Conservation (phyloP, 2,888 invertebrate genomes). For the Blera fallax region DNA sequence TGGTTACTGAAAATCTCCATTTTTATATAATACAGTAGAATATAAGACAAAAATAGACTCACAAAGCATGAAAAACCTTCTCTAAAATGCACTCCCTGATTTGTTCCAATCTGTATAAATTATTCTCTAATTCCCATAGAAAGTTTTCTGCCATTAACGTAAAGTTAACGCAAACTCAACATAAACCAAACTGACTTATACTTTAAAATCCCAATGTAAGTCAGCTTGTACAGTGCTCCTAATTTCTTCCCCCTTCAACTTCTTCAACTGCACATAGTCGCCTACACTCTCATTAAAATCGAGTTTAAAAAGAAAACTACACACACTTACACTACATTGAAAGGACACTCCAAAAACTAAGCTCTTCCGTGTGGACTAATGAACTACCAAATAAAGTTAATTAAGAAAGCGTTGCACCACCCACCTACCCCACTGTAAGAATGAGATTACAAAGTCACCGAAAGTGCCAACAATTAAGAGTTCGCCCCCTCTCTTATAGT, state of each 20-base stretch:
- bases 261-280: neutral
- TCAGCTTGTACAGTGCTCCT: neutral
- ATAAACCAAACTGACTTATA: no score
- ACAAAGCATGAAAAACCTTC: no score
- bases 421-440: neutral
- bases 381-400: constrained; percentile 21
- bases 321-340: neutral
- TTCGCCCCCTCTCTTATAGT: neutral
- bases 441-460: constrained; percentile 11
- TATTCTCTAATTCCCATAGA: no score
- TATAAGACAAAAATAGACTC: no score
- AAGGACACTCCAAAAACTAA: neutral
- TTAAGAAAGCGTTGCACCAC: constrained; percentile 42
- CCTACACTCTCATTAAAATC: neutral
- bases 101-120: no score
- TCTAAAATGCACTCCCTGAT: no score
- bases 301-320: neutral
- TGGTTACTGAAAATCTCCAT: no score
- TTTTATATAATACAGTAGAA: no score
- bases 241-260: neutral
- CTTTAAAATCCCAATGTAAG: no score
- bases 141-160: no score
- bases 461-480: constrained; percentile 45
- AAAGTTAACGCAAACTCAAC: no score
- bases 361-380: neutral